Evolutionary conservation across 2,113 vertebrate genomes (phyloP), one percentile per base, ranked within the genome.

Genomic region (Boulengeromyrus knoepffleri): DNA sequence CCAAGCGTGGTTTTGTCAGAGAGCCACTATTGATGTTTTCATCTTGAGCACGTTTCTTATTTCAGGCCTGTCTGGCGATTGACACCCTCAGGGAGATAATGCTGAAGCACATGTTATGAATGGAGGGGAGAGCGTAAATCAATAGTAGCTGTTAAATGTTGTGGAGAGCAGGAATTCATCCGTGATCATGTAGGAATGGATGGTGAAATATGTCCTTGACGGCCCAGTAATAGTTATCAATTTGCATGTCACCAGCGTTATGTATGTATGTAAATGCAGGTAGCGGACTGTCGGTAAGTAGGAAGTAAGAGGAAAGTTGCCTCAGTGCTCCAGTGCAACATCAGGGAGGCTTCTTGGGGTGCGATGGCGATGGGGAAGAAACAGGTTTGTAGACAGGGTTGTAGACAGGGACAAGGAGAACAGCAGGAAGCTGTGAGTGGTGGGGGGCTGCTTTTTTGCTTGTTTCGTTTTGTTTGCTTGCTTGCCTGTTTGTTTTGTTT

Each of bases 31-130:
- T 0, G 15, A 27, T 24, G 42, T 2, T 88, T 91, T 93, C 39
- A 89, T 85, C 92, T 93, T 85, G 62, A 4, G 70, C 70, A 88
- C 24, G 42, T 90, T 93, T 85, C 56, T 86, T 56, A 47, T 87
- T 89, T 87, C 24, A 36, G 85, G 85, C 89, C 89, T 24, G 45
- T 39, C 50, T 93, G 91, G 90, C 88, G 86, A 21, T 90, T 50
- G 39, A 31, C 88, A 86, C 31, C n/a, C 27, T 3, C 88, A 5
- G 89, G 88, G 83, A 91, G 3, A 89, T 89, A 24, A 84, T 39
- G 3, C 74, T 89, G 0, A 15, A 88, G 90, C 90, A 27, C 52
- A 0, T 91, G 47, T 53, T 39, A 53, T 53, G 50, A 56, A 87
- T 87, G 50, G 50, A 15, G 50, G 50, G 42, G 39, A n/a, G 52